Evolutionary conservation across 2,888 invertebrate species (phyloP), one percentile per base, ranked within the genome.

Genomic region (Drosophila nigricruria): DNA sequence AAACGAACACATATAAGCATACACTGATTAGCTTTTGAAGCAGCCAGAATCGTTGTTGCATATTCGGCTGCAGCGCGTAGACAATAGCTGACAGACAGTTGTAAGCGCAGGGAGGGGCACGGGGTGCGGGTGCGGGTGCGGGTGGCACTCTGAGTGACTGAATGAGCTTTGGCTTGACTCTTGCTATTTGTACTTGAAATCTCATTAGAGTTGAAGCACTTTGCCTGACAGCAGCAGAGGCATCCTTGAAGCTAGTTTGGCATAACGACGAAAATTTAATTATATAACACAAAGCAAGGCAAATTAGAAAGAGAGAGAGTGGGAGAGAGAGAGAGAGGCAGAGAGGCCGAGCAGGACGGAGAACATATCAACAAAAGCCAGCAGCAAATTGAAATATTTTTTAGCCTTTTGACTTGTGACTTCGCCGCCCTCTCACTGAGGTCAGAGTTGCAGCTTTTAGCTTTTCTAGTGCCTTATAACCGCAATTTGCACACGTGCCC

Each of bases 201-300:
- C 85, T 86, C 82, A 88, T 89, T 86, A 88, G 88, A 88, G 75
- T 88, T 84, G 69, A 84, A 84, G 87, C 72, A 83, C 72, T 84
- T 86, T 86, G 83, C 57, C 81, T 77, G 89, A 62, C 77, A 69
- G 42, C 71, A 53, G 18, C 45, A 64, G 54, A 34, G 36, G 30
- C 38, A 68, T 52, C 58, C 45, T 53, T 62, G 56, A 47, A 60
- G 57, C 58, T 71, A 75, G 64, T 72, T 72, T 82, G 88, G 65
- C 87, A 86, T 80, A 80, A 86, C 89, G 83, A 84, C 83, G 73
- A 79, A 88, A 88, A 89, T 88, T 89, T 84, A 84, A 89, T 84
- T 84, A 84, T 88, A 82, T 69, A 84, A 80, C 69, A 86, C 87
- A 83, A 83, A 88, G 86, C 79, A 66, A 66, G 56, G 62, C 36